Evolutionary conservation across 1,140 invertebrate species (phyloP), one percentile per base, ranked within the genome.

Genomic region (Latrodectus geometricus): DNA sequence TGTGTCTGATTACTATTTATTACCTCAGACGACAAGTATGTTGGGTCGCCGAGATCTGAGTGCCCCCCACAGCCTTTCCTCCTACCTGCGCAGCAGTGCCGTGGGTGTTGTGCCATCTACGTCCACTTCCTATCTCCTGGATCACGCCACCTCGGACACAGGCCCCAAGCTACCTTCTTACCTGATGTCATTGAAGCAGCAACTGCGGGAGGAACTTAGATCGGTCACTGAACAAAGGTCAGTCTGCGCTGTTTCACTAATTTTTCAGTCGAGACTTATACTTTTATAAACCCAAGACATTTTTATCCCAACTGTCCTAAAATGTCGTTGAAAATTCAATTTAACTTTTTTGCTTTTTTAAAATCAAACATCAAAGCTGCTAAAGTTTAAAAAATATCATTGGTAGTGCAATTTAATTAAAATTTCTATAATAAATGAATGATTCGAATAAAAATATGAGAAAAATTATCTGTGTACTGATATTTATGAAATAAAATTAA

Each of bases 121-220:
- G 7, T 54, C 75, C 17, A 65, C 66, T 23, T 66, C 54, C 21
- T 80, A 83, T 48, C 75, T 80, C 52, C 65, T 88, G 12, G 87
- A 81, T n/a, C 50, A 50, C 12, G 23, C 72, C 20, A 52, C 54
- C 48, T 9, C 56, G 48, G 74, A 68, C 21, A 12, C 23, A 7
- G 77, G 50, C 48, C 35, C 82, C 20, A 80, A 86, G 23, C 56
- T 88, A 8, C 92, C 92, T n/a, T 90, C 90, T 77, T 93, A 93
- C 80, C 92, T 93, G 90, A 92, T 92, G 89, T 91, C 90, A 56
- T 89, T 93, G 54, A 93, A 93, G 89, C 92, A 92, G 86, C 91
- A 93, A 86, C 89, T 94, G 52, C 91, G 92, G 88, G 93, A 93
- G 87, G 93, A 94, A 89, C 89, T 93, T 66, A 91, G 92, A 88